A percentile compares a stretch with the other conserved stretches of the same genome.
Evolutionary conservation across 2,888 invertebrate genomes (phyloP).

Genomic region (Eupeodes luniger): DNA sequence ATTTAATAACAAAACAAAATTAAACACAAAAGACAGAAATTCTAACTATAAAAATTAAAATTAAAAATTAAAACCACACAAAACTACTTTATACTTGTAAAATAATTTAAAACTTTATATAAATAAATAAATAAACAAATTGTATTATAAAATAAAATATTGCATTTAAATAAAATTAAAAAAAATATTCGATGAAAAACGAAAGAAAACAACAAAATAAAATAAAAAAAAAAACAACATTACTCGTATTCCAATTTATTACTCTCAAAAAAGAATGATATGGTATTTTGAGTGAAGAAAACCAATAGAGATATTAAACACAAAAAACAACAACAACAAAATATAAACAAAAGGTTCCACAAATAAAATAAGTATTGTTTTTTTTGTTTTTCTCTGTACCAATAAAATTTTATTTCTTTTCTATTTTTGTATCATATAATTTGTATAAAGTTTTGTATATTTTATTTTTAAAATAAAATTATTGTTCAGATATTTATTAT

Average conservation of each 20-base stretch:
- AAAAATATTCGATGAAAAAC: slow-evolving; percentile 54
- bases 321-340: slow-evolving; percentile 2
- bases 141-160: slow-evolving; percentile 63
- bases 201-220: slow-evolving; percentile 17
- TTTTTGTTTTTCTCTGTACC: background rate
- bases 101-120: slow-evolving; percentile 59
- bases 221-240: slow-evolving; percentile 10
- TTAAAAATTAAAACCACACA: slow-evolving; percentile 12
- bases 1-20: slow-evolving; percentile 66
- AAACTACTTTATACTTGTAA: slow-evolving; percentile 72
- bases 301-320: slow-evolving; percentile 64
- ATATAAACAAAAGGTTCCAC: slow-evolving; percentile 58
- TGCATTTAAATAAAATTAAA: slow-evolving; percentile 58
- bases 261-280: slow-evolving; percentile 52
- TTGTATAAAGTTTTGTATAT: slow-evolving; percentile 62
- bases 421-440: slow-evolving; percentile 69
- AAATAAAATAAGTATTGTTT: background rate
- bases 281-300: slow-evolving; percentile 45
- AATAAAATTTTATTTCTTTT: slow-evolving; percentile 40
- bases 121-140: slow-evolving; percentile 37
- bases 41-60: slow-evolving; percentile 61
- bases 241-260: slow-evolving; percentile 71
- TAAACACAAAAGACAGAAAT: slow-evolving; percentile 49
- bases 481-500: slow-evolving; percentile 51
- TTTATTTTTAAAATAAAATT: slow-evolving; percentile 24